A percentile compares a stretch with the other conserved stretches of the same genome.
These are phyloP conservation scores for Mellilla xanthometata DNA, from an alignment of 2,888 invertebrate genomes.

Conservation along the genomic window DNA sequence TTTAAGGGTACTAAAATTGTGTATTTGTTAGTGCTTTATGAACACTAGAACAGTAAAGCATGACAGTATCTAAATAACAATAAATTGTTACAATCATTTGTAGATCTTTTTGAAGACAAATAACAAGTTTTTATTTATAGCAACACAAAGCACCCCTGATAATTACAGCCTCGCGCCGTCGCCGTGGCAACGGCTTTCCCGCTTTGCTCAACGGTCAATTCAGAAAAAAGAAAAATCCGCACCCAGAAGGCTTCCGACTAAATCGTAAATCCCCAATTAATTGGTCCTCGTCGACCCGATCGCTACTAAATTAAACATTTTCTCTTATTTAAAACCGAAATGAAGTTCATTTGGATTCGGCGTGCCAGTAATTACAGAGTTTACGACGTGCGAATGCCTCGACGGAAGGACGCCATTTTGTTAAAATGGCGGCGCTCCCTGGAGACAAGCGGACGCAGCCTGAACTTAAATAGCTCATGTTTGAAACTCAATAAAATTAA, in stretches of 20 bases:
- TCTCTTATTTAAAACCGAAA: constrained; percentile 80
- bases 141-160: neutral
- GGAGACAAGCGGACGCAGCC: constrained; percentile 45
- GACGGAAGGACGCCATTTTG: constrained; percentile 54
- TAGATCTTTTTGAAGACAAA: too few relatives aligned
- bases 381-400: constrained; percentile 76
- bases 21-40: too few relatives aligned
- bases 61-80: too few relatives aligned
- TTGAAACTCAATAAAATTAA: constrained; percentile 65
- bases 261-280: constrained; percentile 75
- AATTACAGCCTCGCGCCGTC: constrained; percentile 9
- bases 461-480: constrained; percentile 63
- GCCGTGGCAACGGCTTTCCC: constrained; percentile 28
- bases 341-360: constrained; percentile 78
- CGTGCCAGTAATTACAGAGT: constrained; percentile 77
- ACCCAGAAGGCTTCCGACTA: constrained; percentile 39
- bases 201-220: constrained; percentile 41
- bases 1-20: too few relatives aligned
- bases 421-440: constrained; percentile 55
- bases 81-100: too few relatives aligned
- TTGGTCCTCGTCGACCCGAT: constrained; percentile 64
- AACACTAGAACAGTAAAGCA: too few relatives aligned
- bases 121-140: too few relatives aligned
- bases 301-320: constrained; percentile 79
- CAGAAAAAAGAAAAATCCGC: constrained; percentile 30